These are phyloP conservation scores for Lampropteryx suffumata DNA, from an alignment of 2,888 invertebrate species.

Conservation along the genomic window DNA sequence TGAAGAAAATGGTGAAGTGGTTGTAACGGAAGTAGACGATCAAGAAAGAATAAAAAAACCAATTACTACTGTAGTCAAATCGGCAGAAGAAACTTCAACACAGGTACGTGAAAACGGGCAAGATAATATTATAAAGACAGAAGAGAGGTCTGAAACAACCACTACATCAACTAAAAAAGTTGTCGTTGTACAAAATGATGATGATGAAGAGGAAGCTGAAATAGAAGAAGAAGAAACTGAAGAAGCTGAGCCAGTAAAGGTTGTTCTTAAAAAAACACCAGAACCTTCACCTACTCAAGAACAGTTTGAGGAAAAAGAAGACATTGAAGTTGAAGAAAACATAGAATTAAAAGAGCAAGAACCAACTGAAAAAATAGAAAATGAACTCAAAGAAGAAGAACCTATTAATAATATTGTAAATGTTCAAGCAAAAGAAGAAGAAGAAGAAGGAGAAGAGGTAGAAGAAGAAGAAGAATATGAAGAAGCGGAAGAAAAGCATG, in stretches of 20 bases:
- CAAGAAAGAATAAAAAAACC: constrained; percentile 37
- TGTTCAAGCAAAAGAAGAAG: constrained; percentile 23
- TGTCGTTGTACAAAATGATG: constrained; percentile 52
- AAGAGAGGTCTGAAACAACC: constrained; percentile 62
- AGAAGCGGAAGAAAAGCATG: constrained; percentile 37
- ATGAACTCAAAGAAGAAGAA: constrained; percentile 9
- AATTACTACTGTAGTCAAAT: constrained; percentile 33
- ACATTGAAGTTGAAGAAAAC: constrained; percentile 26
- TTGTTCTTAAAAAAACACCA: constrained; percentile 40
- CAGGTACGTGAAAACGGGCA: constrained; percentile 46
- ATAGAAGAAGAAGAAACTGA: constrained; percentile 39
- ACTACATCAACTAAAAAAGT: constrained; percentile 63
- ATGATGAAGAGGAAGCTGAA: constrained; percentile 48
- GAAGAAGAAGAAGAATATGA: constrained; percentile 35
- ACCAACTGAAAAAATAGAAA: constrained; percentile 15
- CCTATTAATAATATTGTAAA: constrained; percentile 18
- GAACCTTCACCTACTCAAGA: constrained; percentile 27
- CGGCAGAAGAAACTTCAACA: constrained; percentile 32
- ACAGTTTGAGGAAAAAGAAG: constrained; percentile 20
- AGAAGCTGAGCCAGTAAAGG: constrained; percentile 42
- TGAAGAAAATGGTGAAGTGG: constrained; percentile 43
- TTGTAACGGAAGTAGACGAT: constrained; percentile 40
- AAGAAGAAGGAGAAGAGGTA: constrained; percentile 40
- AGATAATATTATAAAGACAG: constrained; percentile 52
- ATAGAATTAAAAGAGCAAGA: constrained; percentile 16